Percentiles rank a stretch among this genome's conserved stretches.
These are phyloP conservation scores for Nineta flava DNA, from an alignment of 2,888 invertebrate genomes.

Conservation along the genomic window DNA sequence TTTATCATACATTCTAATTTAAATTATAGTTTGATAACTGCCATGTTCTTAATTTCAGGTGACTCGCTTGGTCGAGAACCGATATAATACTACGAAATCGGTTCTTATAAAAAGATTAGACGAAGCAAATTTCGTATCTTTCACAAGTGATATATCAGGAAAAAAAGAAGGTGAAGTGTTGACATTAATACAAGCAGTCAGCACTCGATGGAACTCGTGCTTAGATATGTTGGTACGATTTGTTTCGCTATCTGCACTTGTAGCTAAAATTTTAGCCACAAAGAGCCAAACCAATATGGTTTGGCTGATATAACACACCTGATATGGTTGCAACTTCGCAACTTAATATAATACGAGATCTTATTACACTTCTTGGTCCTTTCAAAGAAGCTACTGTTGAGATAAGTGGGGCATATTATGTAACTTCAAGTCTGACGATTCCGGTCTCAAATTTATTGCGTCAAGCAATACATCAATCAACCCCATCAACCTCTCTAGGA, in stretches of 20 bases:
- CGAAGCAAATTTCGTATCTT: neutral
- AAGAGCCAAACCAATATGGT: conserved; percentile 6
- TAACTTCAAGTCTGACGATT: conserved; percentile 15
- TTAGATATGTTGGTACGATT: conserved; percentile 9
- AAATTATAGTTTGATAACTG: neutral
- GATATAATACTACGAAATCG: neutral
- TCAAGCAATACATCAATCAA: conserved; percentile 11
- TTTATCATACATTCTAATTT: conserved; percentile 1
- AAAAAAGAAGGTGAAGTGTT: conserved; percentile 9
- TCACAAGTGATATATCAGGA: neutral
- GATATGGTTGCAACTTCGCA: conserved; percentile 15
- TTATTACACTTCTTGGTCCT: conserved; percentile 14
- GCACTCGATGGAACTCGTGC: conserved; percentile 9
- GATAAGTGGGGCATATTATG: conserved; percentile 15
- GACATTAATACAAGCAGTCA: conserved; percentile 9
- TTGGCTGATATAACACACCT: conserved; percentile 12
- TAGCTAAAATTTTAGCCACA: conserved; percentile 9
- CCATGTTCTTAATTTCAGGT: neutral
- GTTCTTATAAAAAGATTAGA: neutral
- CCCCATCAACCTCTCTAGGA: conserved; percentile 10
- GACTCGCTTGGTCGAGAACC: neutral
- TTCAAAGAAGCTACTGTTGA: conserved; percentile 16
- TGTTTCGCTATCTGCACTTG: conserved; percentile 4
- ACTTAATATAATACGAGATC: conserved; percentile 14
- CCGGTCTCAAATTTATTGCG: conserved; percentile 13